These are phyloP conservation scores for Drosophila pullipes DNA, from an alignment of 2,888 invertebrate species.

Conservation along the genomic window DNA sequence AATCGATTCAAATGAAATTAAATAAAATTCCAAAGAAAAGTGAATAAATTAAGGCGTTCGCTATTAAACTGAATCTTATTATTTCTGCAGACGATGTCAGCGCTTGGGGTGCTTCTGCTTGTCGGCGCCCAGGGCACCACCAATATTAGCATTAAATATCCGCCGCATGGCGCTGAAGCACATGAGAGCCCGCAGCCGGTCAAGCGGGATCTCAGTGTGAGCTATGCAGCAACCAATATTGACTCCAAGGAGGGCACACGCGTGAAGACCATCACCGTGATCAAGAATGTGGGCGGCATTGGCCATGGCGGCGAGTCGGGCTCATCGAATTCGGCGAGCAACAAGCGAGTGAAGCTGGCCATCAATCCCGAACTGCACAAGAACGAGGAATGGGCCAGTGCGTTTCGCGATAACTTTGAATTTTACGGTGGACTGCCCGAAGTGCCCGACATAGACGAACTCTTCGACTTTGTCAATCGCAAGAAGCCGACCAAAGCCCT, in stretches of 20 bases:
- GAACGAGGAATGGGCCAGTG: conserved; percentile 82
- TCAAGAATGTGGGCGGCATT: conserved; percentile 82
- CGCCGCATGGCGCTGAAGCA: conserved; percentile 40
- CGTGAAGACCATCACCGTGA: conserved; percentile 85
- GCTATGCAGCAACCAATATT: conserved; percentile 85
- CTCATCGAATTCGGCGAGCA: conserved; percentile 29
- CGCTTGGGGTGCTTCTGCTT: conserved; percentile 63
- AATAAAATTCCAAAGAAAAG: conserved; percentile 1
- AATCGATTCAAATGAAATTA: conserved; percentile 1
- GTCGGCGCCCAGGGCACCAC: conserved; percentile 74
- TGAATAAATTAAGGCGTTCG: neutral
- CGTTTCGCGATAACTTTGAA: conserved; percentile 84
- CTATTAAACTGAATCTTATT: neutral
- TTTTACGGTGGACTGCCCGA: conserved; percentile 83
- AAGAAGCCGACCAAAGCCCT: conserved; percentile 58
- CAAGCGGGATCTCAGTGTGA: conserved; percentile 84
- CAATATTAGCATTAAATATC: conserved; percentile 77
- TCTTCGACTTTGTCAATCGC: conserved; percentile 83
- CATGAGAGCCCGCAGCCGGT: conserved; percentile 65
- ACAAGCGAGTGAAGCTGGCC: conserved; percentile 70
- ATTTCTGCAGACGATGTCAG: conserved; percentile 59
- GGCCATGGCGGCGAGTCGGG: conserved; percentile 56
- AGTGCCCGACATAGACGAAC: conserved; percentile 84
- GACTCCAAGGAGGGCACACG: conserved; percentile 84
- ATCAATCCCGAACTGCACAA: conserved; percentile 83